Evolutionary conservation across 2,888 invertebrate genomes (phyloP).

Genomic region (Timema podura): DNA sequence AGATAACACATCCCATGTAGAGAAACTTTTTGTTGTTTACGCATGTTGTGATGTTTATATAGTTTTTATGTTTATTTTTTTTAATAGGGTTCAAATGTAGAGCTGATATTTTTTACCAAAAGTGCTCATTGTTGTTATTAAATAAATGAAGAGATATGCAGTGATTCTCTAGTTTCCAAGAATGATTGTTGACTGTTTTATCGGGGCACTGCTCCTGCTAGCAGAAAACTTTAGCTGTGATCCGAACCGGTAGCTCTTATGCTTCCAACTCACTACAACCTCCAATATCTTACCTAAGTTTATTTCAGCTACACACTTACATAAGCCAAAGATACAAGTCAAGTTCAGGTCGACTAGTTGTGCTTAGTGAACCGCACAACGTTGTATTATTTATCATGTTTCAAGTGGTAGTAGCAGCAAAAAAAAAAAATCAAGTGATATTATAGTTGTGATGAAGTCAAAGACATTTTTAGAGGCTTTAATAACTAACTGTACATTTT

Average conservation of each 20-base stretch:
- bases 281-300: background rate
- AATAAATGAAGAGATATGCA: conserved; percentile 16
- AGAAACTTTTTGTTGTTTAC: conserved; percentile 7
- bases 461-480: too few species aligned
- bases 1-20: conserved; percentile 9
- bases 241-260: conserved; percentile 19
- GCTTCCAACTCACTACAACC: background rate
- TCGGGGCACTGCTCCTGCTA: conserved; percentile 16
- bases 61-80: conserved; percentile 19
- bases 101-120: conserved; percentile 56
- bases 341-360: conserved; percentile 3
- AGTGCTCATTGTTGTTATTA: conserved; percentile 64
- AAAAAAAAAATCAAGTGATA: too few species aligned
- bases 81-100: conserved; percentile 24
- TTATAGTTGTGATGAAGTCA: too few species aligned
- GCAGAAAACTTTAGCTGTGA: conserved; percentile 23
- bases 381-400: too few species aligned
- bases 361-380: too few species aligned
- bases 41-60: conserved; percentile 20
- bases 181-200: conserved; percentile 8
- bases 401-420: too few species aligned
- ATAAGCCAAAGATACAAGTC: background rate
- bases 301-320: background rate
- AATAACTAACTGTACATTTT: too few species aligned
- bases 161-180: conserved; percentile 16